Percentiles rank a stretch among this genome's conserved stretches.
Conservation (phyloP, 2,888 invertebrate species). For the Atethmia centrago region DNA sequence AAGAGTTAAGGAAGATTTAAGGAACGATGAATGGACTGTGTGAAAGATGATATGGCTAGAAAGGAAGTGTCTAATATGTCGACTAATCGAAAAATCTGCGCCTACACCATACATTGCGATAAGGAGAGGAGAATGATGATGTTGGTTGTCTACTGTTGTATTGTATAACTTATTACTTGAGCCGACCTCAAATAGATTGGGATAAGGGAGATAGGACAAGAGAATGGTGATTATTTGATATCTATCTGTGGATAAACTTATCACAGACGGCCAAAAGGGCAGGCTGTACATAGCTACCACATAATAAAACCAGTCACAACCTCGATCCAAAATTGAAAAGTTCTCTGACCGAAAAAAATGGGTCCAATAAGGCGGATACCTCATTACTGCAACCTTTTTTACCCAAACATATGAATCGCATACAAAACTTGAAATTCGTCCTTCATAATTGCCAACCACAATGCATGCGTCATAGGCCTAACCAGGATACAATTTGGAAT, state of each 20-base stretch:
- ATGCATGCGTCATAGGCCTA: constrained; percentile 28
- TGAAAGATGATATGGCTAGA: too few relatives aligned
- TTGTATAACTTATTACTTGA: too few relatives aligned
- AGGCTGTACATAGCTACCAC: constrained; percentile 12
- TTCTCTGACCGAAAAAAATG: constrained; percentile 21
- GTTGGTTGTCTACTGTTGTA: too few relatives aligned
- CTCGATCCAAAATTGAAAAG: constrained; percentile 37
- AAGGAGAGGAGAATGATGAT: too few relatives aligned
- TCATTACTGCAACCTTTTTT: constrained; percentile 13
- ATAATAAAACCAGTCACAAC: constrained; percentile 12
- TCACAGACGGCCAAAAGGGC: background rate
- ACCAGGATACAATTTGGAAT: constrained; percentile 11
- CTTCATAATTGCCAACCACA: constrained; percentile 2
- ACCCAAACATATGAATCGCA: constrained; percentile 5
- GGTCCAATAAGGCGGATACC: background rate
- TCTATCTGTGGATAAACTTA: background rate
- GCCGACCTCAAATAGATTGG: too few relatives aligned
- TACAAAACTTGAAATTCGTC: constrained; percentile 9
- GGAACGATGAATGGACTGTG: too few relatives aligned
- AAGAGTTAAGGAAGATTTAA: too few relatives aligned
- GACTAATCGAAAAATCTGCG: too few relatives aligned
- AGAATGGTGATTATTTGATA: too few relatives aligned
- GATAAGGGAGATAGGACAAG: too few relatives aligned
- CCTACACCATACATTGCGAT: too few relatives aligned
- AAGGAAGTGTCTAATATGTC: too few relatives aligned